phyloP scores from a whole-genome alignment of 2,888 invertebrate genomes.

The Metallyticus violacea region DNA sequence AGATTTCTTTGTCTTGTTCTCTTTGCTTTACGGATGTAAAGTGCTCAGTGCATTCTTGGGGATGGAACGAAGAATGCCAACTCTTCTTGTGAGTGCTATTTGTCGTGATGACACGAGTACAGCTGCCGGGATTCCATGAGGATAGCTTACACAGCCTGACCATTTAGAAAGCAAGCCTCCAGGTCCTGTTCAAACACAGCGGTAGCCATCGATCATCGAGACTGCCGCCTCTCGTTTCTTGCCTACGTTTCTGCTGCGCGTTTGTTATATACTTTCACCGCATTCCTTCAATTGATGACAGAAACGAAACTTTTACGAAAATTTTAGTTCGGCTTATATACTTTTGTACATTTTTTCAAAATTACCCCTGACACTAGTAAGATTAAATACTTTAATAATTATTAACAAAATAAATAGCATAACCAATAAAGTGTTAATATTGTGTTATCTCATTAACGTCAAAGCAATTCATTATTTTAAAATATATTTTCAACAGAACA shows the following conservation, averaged over 20 bases:
- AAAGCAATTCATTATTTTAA: no score
- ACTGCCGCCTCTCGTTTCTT: background rate
- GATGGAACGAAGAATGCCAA: background rate
- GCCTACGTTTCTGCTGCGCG: background rate
- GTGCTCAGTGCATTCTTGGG: background rate
- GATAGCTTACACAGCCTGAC: background rate
- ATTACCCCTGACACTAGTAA: no score
- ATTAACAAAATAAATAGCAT: no score
- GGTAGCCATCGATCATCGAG: background rate
- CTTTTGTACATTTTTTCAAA: no score
- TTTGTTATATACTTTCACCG: background rate
- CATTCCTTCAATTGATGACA: background rate
- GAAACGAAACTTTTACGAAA: background rate
- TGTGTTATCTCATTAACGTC: no score
- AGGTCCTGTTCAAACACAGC: background rate
- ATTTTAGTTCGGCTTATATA: no score
- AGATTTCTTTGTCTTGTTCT: background rate
- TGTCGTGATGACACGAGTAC: background rate
- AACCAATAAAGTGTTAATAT: no score
- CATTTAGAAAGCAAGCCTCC: background rate
- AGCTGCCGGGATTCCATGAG: background rate
- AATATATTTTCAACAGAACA: no score
- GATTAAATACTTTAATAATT: no score
- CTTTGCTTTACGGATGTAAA: background rate
- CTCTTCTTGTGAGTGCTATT: background rate